Base-by-base conservation (phyloP, 1,140 invertebrate species). In the Bilobella aurantiaca region DNA sequence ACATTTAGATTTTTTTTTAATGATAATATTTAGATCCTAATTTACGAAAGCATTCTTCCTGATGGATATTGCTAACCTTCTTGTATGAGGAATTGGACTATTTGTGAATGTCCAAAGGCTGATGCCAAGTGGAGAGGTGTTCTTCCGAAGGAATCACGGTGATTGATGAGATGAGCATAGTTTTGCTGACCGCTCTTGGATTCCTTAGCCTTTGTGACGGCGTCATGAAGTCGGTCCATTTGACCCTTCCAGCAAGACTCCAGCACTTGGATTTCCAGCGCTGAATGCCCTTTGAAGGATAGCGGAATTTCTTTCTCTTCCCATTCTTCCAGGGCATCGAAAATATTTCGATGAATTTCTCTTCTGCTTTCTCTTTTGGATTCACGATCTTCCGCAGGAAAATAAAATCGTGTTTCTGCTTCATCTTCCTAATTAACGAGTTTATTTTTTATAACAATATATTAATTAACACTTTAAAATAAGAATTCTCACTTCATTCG, bases 61-160 rank as follows among this genome's bases (percentile, higher is more conserved):
- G 18, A 42, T 42, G 34, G 34, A 8, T 12, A 12, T 12, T 18
- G 49, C 14, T 53, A 18, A n/a, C 68, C 70, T 34, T 70, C 23
- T 14, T 66, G 61, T 1, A 76, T 23, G 1, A 76, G 53, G 12
- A 34, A 8, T n/a, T 61, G 37, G 0, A 74, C 67, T 30, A 75
- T 65, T 21, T 69, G 62, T 12, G 62, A 56, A 25, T 69, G 49
- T 34, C 71, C 74, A 42, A 53, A 34, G n/a, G 49, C 21, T 32
- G 67, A 64, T 28, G 69, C 72, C 8, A 65, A 57, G 46, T 64
- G 64, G 32, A 73, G 37, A 2, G 63, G 58, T 3, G 62, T 67
- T 49, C 72, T n/a, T 65, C 42, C 62, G 21, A 8, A 3, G 18
- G 25, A 8, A 46, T 62, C 59, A 21, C 25, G 25, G 28, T 34